Percentiles rank a stretch among this genome's conserved stretches.
Evolutionary conservation across 2,113 vertebrate genomes (phyloP).

Genomic region (Halichoerus grypus): DNA sequence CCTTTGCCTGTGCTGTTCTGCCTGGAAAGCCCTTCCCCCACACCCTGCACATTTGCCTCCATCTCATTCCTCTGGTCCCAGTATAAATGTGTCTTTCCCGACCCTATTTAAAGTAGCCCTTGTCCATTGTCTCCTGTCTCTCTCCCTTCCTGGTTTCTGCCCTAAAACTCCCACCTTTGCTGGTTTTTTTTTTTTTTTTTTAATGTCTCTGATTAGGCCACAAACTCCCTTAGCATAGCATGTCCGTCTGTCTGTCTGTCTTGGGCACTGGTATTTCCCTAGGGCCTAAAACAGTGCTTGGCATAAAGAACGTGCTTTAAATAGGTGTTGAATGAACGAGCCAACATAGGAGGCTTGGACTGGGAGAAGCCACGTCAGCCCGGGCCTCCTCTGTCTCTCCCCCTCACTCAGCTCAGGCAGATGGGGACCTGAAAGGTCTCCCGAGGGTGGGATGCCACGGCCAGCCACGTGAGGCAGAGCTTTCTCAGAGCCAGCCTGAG

Average conservation of each 20-base stretch:
- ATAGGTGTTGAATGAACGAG: background rate
- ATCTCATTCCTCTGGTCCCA: background rate
- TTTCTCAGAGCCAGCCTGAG: conserved; percentile 1
- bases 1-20: background rate
- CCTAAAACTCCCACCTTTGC: background rate
- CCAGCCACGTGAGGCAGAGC: background rate
- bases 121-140: background rate
- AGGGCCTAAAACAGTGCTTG: background rate
- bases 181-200: background rate
- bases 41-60: background rate
- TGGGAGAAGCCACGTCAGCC: fast-evolving
- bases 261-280: background rate
- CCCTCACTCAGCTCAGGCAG: background rate
- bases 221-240: background rate
- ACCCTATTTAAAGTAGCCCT: background rate
- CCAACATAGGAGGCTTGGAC: background rate
- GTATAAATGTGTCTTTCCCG: background rate
- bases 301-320: background rate
- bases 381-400: background rate
- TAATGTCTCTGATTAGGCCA: background rate
- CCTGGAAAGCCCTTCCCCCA: background rate
- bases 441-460: background rate
- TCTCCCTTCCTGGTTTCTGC: background rate
- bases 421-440: conserved; percentile 17
- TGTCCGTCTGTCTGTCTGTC: background rate